Evolutionary conservation across 2,888 invertebrate genomes (phyloP).

Genomic region (Phania funesta): DNA sequence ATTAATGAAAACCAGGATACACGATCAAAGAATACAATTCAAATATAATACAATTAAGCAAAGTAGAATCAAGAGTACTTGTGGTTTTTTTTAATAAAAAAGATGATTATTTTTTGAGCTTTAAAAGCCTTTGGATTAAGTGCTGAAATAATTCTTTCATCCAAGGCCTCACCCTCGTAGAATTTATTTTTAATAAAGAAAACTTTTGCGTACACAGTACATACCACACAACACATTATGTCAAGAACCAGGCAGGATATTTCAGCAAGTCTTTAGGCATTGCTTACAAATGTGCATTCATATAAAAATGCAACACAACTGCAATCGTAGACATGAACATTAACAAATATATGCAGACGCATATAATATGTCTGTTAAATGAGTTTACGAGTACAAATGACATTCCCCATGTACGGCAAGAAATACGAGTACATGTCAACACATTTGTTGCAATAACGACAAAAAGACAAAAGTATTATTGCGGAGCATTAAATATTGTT

Average conservation of each 20-base stretch:
- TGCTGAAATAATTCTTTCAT: too few species aligned
- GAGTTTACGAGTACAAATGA: slow-evolving; percentile 51
- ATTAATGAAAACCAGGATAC: neutral
- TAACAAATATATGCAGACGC: neutral
- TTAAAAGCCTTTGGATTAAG: neutral
- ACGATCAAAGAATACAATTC: too few species aligned
- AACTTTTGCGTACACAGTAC: slow-evolving; percentile 1
- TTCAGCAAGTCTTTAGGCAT: slow-evolving; percentile 41
- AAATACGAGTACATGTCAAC: slow-evolving; percentile 60
- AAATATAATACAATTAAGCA: neutral
- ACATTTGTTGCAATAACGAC: slow-evolving; percentile 48
- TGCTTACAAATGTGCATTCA: slow-evolving; percentile 2
- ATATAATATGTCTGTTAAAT: slow-evolving; percentile 10
- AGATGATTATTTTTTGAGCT: neutral
- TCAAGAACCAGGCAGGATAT: slow-evolving; percentile 38
- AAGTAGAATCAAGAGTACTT: neutral
- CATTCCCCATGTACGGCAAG: slow-evolving; percentile 28
- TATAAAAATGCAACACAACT: slow-evolving; percentile 17
- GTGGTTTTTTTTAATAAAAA: too few species aligned
- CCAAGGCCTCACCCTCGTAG: neutral
- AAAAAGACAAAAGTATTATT: slow-evolving; percentile 47
- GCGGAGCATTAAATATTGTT: slow-evolving; percentile 34
- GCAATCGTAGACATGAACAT: slow-evolving; percentile 22
- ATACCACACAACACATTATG: neutral
- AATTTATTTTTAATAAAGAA: neutral